Evolutionary conservation across 1,140 invertebrate genomes (phyloP).

Genomic region (Colletes gigas): DNA sequence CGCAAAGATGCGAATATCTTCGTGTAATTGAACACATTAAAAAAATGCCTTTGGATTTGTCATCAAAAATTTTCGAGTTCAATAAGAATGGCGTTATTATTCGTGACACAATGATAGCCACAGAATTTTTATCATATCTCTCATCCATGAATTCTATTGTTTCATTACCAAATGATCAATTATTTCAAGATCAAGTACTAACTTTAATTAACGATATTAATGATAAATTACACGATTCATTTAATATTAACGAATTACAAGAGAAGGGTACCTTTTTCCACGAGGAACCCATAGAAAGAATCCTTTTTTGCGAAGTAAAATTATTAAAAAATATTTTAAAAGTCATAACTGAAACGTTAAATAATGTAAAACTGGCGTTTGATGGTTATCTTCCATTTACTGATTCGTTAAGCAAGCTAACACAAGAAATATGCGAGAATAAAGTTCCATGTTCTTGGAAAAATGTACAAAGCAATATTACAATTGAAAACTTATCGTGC

Average conservation of each 20-base stretch:
- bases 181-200: slow-evolving; percentile 39
- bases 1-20: slow-evolving; percentile 85
- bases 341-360: slow-evolving; percentile 80
- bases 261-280: slow-evolving; percentile 82
- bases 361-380: slow-evolving; percentile 84
- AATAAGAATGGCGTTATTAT: slow-evolving; percentile 84
- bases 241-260: slow-evolving; percentile 78
- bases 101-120: slow-evolving; percentile 80
- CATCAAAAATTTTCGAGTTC: slow-evolving; percentile 85
- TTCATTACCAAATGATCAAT: slow-evolving; percentile 26
- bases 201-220: slow-evolving; percentile 80
- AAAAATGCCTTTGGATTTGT: slow-evolving; percentile 71
- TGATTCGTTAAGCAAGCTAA: slow-evolving; percentile 83
- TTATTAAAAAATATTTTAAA: slow-evolving; percentile 84
- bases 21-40: slow-evolving; percentile 86
- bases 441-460: slow-evolving; percentile 81
- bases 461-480: slow-evolving; percentile 39
- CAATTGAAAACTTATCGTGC: slow-evolving; percentile 45
- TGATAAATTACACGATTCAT: slow-evolving; percentile 78
- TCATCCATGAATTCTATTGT: slow-evolving; percentile 60
- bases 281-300: slow-evolving; percentile 84
- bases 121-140: slow-evolving; percentile 82
- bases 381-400: slow-evolving; percentile 84
- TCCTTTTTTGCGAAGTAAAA: slow-evolving; percentile 84
- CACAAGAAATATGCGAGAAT: slow-evolving; percentile 81